Evolutionary conservation across 2,113 vertebrate genomes (phyloP).

Genomic region (Neofelis nebulosa): DNA sequence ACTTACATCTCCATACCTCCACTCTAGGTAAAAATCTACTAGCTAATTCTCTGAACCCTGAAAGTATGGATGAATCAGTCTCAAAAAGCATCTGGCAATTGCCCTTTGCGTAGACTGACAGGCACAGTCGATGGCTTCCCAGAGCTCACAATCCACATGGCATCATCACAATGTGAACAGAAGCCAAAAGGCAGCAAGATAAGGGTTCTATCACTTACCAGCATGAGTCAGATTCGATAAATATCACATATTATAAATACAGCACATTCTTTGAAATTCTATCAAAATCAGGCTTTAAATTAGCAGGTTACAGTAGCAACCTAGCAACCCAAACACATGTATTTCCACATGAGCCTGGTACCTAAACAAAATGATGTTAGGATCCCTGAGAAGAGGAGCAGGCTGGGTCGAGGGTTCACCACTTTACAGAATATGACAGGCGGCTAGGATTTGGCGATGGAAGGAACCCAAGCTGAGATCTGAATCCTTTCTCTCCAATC

Average conservation of each 20-base stretch:
- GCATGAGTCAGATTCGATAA: slow-evolving; percentile 68
- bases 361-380: not conserved
- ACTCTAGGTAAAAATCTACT: not conserved
- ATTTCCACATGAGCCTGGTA: slow-evolving; percentile 7
- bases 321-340: slow-evolving; percentile 53
- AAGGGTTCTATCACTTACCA: slow-evolving; percentile 45
- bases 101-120: slow-evolving; percentile 48
- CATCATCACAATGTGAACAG: not conserved
- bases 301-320: slow-evolving; percentile 47
- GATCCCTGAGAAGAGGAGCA: not conserved
- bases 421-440: not conserved
- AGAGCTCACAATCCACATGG: not conserved
- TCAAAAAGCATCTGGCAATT: slow-evolving; percentile 18
- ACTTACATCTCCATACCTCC: not conserved
- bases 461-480: not conserved
- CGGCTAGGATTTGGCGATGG: not conserved
- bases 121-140: slow-evolving; percentile 2
- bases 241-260: slow-evolving; percentile 45
- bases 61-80: not conserved
- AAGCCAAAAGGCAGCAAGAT: slow-evolving; percentile 47
- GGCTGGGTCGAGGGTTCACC: not conserved
- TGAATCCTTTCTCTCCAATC: not conserved
- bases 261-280: slow-evolving; percentile 67
- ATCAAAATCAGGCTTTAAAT: slow-evolving; percentile 67
- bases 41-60: not conserved